phyloP scores from a whole-genome alignment of 2,113 vertebrate genomes.

The Petaurus breviceps region DNA sequence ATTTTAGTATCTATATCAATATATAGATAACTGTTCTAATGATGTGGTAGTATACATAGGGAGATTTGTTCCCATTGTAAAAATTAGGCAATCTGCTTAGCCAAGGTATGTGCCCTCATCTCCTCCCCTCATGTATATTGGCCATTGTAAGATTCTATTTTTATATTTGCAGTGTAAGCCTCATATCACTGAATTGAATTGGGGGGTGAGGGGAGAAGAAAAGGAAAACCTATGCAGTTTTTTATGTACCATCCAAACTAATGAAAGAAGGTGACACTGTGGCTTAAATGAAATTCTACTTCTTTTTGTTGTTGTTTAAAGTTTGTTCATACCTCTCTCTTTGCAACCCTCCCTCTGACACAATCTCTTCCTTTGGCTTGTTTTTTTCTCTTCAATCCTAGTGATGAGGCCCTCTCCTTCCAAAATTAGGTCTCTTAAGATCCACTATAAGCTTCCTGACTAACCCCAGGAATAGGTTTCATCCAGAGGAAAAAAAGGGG shows the following conservation, averaged over 20 bases:
- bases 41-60: slow-evolving; percentile 43
- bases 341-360: not conserved
- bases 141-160: not conserved
- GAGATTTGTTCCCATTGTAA: slow-evolving; percentile 50
- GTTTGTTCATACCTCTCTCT: slow-evolving; percentile 54
- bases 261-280: slow-evolving; percentile 60
- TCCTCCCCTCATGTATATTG: not conserved
- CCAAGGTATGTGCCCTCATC: slow-evolving; percentile 14
- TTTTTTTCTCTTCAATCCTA: slow-evolving; percentile 43
- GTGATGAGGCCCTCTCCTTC: slow-evolving; percentile 51
- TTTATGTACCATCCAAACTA: slow-evolving; percentile 61
- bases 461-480: slow-evolving; percentile 59
- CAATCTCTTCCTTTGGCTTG: slow-evolving; percentile 35
- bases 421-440: slow-evolving; percentile 62
- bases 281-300: slow-evolving; percentile 61
- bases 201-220: not conserved
- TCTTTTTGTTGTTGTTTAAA: slow-evolving; percentile 50
- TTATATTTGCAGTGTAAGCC: slow-evolving; percentile 39
- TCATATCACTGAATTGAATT: slow-evolving; percentile 58
- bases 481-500: slow-evolving; percentile 26
- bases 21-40: slow-evolving; percentile 57
- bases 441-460: slow-evolving; percentile 37
- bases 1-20: not conserved
- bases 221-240: slow-evolving; percentile 37
- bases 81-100: slow-evolving; percentile 46